Conservation (phyloP, 2,113 vertebrate genomes). For the Saccopteryx bilineata region DNA sequence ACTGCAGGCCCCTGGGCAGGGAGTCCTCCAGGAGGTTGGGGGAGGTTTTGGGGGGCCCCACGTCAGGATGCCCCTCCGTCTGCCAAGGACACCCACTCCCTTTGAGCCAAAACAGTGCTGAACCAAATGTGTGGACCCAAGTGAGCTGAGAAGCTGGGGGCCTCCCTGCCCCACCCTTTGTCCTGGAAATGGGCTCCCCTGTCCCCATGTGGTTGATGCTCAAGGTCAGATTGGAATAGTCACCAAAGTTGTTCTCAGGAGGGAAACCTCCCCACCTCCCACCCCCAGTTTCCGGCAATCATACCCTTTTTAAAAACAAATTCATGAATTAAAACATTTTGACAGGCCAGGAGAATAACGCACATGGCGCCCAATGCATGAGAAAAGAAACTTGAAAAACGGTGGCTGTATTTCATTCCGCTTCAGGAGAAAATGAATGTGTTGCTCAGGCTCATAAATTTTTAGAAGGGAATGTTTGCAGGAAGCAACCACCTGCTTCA, state of each 20-base stretch:
- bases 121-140: not conserved
- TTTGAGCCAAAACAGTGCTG: not conserved
- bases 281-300: not conserved
- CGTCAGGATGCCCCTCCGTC: too few species aligned
- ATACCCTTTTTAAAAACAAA: not conserved
- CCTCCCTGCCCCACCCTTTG: fast-evolving
- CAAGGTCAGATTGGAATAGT: too few species aligned
- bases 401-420: not conserved
- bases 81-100: not conserved
- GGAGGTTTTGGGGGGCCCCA: not conserved
- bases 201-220: fast-evolving
- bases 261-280: not conserved
- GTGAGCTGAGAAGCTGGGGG: not conserved
- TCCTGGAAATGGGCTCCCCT: not conserved
- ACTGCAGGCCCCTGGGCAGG: not conserved
- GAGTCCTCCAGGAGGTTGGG: not conserved
- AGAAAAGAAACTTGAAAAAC: not conserved
- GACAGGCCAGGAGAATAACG: not conserved
- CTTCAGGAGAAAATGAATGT: not conserved
- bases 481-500: not conserved
- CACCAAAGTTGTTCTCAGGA: not conserved
- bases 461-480: not conserved
- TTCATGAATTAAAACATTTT: not conserved
- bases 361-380: not conserved
- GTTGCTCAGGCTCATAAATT: not conserved